Conservation (phyloP, 2,113 vertebrate genomes). For the Cyanoramphus novaezelandiae region DNA sequence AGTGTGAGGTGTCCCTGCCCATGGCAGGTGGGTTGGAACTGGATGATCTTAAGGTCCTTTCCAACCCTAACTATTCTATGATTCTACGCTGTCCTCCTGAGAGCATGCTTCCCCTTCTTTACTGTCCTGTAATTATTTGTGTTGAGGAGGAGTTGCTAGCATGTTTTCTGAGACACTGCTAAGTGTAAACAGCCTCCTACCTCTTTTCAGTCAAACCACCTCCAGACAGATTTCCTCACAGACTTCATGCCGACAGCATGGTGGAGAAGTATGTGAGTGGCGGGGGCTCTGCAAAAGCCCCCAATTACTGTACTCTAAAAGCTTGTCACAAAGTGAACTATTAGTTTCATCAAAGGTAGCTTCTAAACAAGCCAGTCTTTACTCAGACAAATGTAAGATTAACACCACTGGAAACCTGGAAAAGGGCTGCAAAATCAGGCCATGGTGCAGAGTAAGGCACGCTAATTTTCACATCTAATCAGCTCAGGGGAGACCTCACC, state of each 20-base stretch:
- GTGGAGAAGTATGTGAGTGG: rapidly evolving
- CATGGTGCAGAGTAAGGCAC: rapidly evolving
- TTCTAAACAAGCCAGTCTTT: background rate
- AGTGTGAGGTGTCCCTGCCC: too few species aligned
- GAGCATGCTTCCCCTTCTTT: background rate
- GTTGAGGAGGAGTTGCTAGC: background rate
- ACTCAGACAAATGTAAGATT: background rate
- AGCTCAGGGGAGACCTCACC: rapidly evolving
- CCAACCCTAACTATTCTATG: too few species aligned
- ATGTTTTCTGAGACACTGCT: background rate
- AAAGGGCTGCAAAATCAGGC: background rate
- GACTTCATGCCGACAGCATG: background rate
- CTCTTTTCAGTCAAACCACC: background rate
- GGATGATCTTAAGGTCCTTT: too few species aligned
- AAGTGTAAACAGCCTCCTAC: background rate
- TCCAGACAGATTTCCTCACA: background rate
- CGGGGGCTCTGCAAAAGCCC: background rate
- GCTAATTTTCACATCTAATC: background rate
- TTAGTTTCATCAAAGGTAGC: background rate
- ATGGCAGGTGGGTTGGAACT: too few species aligned
- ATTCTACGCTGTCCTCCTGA: background rate
- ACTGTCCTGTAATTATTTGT: background rate
- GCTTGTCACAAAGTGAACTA: background rate
- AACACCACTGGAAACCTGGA: background rate
- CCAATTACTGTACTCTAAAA: background rate